A percentile compares a stretch with the other conserved stretches of the same genome.
Evolutionary conservation across 2,113 vertebrate genomes (phyloP).

Genomic region (Indicator maculatus): DNA sequence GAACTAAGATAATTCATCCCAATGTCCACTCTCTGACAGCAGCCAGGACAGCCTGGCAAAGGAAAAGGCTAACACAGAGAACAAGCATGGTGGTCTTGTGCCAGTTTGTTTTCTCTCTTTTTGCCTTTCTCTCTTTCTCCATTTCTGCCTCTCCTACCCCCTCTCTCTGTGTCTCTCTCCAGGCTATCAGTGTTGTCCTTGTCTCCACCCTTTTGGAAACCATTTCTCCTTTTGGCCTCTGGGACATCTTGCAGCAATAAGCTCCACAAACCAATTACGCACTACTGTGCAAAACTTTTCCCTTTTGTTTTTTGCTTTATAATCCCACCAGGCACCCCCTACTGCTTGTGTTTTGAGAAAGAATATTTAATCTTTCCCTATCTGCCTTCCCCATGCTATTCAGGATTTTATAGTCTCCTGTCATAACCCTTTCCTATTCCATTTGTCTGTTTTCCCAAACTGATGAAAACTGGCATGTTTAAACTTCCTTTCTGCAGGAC

Average conservation of each 20-base stretch:
- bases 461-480: not conserved
- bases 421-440: not conserved
- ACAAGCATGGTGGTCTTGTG: not conserved
- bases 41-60: not conserved
- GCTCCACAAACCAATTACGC: not conserved
- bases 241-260: conserved; percentile 21
- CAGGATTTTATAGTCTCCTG: not conserved
- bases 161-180: not conserved
- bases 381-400: not conserved
- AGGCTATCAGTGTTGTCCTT: not conserved
- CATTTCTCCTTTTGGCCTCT: not conserved
- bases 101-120: not conserved
- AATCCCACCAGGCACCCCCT: conserved; percentile 13
- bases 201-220: not conserved
- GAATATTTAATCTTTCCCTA: not conserved
- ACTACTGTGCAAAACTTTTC: not conserved
- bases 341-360: conserved; percentile 52
- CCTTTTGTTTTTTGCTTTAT: not conserved
- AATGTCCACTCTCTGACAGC: not conserved
- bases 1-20: not conserved
- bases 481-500: not conserved
- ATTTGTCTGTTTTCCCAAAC: not conserved
- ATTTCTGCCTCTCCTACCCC: not conserved
- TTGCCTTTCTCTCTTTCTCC: not conserved
- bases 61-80: not conserved